Conservation (phyloP, 2,113 vertebrate genomes). For the Microcebus murinus region DNA sequence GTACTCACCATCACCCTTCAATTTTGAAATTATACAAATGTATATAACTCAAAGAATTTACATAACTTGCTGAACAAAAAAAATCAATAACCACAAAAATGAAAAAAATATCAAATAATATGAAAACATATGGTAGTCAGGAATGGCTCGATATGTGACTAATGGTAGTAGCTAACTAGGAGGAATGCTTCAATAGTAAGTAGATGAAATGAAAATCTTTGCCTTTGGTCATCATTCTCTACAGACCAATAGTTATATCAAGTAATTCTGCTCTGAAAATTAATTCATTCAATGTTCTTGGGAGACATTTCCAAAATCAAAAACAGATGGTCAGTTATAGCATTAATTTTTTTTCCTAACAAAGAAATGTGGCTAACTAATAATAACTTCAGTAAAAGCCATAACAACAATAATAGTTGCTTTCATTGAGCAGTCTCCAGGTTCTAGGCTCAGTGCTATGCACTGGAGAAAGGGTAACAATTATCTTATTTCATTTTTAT, state of each 20-base stretch:
- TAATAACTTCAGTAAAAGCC: neutral
- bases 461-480: neutral
- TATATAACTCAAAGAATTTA: neutral
- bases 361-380: constrained; percentile 33
- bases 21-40: neutral
- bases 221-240: neutral
- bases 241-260: neutral
- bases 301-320: constrained; percentile 38
- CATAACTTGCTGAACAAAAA: neutral
- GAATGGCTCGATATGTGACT: neutral
- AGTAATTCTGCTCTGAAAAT: constrained; percentile 21
- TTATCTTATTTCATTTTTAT: neutral
- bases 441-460: neutral
- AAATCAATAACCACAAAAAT: neutral
- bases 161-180: neutral
- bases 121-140: neutral
- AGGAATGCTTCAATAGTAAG: neutral
- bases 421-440: neutral
- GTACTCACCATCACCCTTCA: neutral
- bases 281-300: constrained; percentile 18
- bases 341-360: constrained; percentile 2
- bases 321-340: neutral
- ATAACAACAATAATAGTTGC: neutral
- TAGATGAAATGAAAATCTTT: neutral
- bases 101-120: neutral